Evolutionary conservation across 37 sponge, comb jelly and placozoan genomes (phyloP).

Genomic region (Axinella damicornis): DNA sequence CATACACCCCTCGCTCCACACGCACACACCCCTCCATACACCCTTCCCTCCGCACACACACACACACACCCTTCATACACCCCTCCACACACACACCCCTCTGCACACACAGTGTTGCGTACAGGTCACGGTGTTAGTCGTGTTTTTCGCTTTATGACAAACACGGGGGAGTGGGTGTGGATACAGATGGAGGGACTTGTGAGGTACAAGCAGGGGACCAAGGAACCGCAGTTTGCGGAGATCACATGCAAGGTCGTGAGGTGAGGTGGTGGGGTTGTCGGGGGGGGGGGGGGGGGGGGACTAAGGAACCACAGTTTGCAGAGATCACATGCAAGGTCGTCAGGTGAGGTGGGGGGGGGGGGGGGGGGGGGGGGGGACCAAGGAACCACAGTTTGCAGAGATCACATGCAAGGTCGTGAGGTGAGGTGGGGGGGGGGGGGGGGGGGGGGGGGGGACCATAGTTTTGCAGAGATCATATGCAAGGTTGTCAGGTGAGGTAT

Average conservation of each 20-base stretch:
- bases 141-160: slow-evolving; percentile 64
- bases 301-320: too few species aligned
- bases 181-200: slow-evolving; percentile 65
- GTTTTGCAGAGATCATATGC: too few species aligned
- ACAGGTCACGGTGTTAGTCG: slow-evolving; percentile 71
- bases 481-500: too few species aligned
- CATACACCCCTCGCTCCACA: background rate
- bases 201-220: slow-evolving; percentile 60
- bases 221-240: slow-evolving; percentile 40
- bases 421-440: too few species aligned
- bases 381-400: too few species aligned
- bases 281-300: too few species aligned
- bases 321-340: too few species aligned
- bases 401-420: too few species aligned
- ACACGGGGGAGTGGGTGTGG: slow-evolving; percentile 77
- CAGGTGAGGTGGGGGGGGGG: too few species aligned
- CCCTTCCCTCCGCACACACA: background rate
- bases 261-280: too few species aligned
- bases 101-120: slow-evolving; percentile 44
- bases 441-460: too few species aligned
- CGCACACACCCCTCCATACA: background rate
- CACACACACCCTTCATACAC: background rate
- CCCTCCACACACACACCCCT: background rate
- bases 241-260: slow-evolving; percentile 55
- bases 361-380: too few species aligned